phyloP scores from a whole-genome alignment of 2,113 vertebrate genomes.

The Tylochromis polylepis region DNA sequence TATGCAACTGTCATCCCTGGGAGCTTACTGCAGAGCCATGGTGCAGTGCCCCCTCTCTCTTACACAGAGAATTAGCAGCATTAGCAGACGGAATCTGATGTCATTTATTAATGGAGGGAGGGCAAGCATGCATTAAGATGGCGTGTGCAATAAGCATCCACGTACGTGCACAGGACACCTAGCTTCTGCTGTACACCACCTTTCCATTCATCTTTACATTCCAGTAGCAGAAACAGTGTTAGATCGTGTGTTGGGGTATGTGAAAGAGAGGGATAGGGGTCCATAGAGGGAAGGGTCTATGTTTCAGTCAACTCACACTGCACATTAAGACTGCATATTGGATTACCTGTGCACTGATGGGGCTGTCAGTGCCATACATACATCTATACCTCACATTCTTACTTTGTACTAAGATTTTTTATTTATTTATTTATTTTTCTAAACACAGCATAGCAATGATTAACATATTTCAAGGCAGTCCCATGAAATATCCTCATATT shows the following conservation, averaged over 20 bases:
- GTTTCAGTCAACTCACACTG: conserved; percentile 14
- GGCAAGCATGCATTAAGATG: conserved; percentile 24
- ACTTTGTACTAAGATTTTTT: not conserved
- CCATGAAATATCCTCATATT: not conserved
- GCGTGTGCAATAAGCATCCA: not conserved
- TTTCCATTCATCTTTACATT: conserved; percentile 44
- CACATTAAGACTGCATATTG: conserved; percentile 17
- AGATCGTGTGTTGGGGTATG: conserved; percentile 19
- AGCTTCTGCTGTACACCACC: conserved; percentile 25
- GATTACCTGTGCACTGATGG: not conserved
- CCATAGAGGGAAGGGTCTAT: not conserved
- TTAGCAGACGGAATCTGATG: conserved; percentile 59
- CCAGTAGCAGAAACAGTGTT: conserved; percentile 7
- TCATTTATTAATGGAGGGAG: conserved; percentile 60
- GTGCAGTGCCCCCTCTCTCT: conserved; percentile 45
- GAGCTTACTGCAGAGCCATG: conserved; percentile 57
- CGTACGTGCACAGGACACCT: not conserved
- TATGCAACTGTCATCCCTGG: conserved; percentile 55
- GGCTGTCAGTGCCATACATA: not conserved
- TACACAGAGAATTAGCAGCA: conserved; percentile 23
- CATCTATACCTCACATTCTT: not conserved
- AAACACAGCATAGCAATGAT: not conserved
- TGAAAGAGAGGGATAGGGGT: not conserved
- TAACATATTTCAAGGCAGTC: not conserved
- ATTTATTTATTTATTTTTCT: not conserved